Percentiles rank a stretch among this genome's conserved stretches.
Evolutionary conservation across 2,888 invertebrate genomes (phyloP).

Genomic region (Xestia sexstrigata): DNA sequence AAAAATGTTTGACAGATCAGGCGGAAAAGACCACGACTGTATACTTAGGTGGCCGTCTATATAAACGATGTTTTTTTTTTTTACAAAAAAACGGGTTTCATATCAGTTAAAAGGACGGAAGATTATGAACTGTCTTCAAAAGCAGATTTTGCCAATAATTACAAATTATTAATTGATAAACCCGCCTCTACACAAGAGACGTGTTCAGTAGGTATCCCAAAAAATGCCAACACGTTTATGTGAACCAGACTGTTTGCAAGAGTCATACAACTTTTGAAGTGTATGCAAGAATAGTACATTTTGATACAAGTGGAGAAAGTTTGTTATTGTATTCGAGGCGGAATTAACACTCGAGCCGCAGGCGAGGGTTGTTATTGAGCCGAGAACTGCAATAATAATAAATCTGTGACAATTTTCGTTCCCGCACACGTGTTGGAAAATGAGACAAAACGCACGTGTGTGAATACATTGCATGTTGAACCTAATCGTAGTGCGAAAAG

Average conservation of each 20-base stretch:
- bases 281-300: background rate
- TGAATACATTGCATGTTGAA: too few species aligned
- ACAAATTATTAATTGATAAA: background rate
- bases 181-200: background rate
- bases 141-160: background rate
- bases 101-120: background rate
- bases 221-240: background rate
- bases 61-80: background rate
- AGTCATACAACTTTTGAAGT: conserved; percentile 9
- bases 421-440: too few species aligned
- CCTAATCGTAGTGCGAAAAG: too few species aligned
- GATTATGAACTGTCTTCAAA: background rate
- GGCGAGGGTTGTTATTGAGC: too few species aligned
- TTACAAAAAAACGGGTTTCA: background rate
- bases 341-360: too few species aligned
- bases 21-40: too few species aligned
- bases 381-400: too few species aligned
- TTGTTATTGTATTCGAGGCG: too few species aligned
- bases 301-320: too few species aligned
- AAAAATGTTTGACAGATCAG: too few species aligned
- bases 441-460: too few species aligned
- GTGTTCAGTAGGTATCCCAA: background rate
- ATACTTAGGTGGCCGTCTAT: background rate
- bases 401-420: too few species aligned
- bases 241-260: background rate